Conservation (phyloP, 2,113 vertebrate species). For the Saccopteryx leptura region DNA sequence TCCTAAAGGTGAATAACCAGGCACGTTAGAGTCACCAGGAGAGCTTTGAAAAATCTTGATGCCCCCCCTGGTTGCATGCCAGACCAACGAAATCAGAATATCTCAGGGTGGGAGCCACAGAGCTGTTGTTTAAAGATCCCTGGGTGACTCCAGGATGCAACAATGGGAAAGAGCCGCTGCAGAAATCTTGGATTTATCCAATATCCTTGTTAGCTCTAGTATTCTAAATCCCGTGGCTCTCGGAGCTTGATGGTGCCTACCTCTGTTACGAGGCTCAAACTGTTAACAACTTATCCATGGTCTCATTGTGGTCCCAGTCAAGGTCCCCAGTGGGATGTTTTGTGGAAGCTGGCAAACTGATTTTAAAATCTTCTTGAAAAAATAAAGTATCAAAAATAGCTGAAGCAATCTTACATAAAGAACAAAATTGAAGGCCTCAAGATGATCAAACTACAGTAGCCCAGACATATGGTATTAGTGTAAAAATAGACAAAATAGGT, state of each 20-base stretch:
- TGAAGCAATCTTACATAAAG: constrained; percentile 4
- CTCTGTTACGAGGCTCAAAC: not conserved
- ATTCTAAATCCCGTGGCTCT: not conserved
- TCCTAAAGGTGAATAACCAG: not conserved
- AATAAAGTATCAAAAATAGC: not conserved
- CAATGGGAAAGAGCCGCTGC: not conserved
- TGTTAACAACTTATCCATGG: not conserved
- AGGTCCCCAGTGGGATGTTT: not conserved
- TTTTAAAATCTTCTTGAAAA: constrained; percentile 26
- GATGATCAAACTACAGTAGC: not conserved
- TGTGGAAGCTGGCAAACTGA: not conserved
- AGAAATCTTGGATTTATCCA: not conserved
- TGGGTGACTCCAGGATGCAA: not conserved
- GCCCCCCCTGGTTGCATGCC: not conserved
- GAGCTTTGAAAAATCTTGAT: constrained; percentile 26
- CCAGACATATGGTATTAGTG: not conserved
- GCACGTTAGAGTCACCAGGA: not conserved
- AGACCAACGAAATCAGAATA: constrained; percentile 44
- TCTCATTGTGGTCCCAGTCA: not conserved
- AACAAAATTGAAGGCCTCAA: not conserved
- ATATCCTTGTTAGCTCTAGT: not conserved
- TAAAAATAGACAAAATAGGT: not conserved
- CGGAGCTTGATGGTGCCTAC: not conserved
- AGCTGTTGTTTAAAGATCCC: not conserved
- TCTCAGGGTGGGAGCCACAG: not conserved